Percentiles rank a stretch among this genome's conserved stretches.
These are phyloP conservation scores for Pollenia labialis DNA, from an alignment of 2,888 invertebrate genomes.

Conservation along the genomic window DNA sequence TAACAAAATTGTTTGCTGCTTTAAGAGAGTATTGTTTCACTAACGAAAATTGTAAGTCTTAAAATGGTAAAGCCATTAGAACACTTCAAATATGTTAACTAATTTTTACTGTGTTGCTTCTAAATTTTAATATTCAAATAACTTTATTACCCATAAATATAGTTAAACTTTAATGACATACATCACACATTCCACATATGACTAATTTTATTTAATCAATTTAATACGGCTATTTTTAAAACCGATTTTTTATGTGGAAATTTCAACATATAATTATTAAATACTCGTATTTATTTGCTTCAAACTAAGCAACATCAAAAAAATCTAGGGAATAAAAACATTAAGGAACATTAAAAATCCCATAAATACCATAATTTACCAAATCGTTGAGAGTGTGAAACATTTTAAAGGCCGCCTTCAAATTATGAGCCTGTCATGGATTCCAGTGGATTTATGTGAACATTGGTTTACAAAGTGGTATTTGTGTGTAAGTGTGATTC, in stretches of 20 bases:
- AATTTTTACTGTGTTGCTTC: not conserved
- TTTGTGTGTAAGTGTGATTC: constrained; percentile 13
- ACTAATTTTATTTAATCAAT: constrained; percentile 51
- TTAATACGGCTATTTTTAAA: constrained; percentile 18
- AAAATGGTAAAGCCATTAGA: not conserved
- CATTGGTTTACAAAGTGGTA: not conserved
- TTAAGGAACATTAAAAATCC: constrained; percentile 45
- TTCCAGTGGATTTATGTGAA: not conserved
- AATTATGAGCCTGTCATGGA: constrained; percentile 41
- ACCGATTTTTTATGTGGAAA: constrained; percentile 3
- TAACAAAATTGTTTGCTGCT: too few species aligned
- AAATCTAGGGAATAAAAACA: constrained; percentile 43
- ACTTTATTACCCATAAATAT: constrained; percentile 40
- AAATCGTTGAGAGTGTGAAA: constrained; percentile 43
- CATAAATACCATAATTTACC: constrained; percentile 51
- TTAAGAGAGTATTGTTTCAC: too few species aligned
- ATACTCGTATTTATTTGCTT: constrained; percentile 13
- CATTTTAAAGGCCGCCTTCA: constrained; percentile 22
- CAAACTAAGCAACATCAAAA: constrained; percentile 19
- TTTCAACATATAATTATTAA: constrained; percentile 34
- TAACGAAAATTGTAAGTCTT: not conserved
- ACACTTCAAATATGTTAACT: too few species aligned
- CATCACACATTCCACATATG: constrained; percentile 30
- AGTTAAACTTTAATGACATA: constrained; percentile 9
- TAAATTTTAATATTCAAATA: constrained; percentile 36